These are phyloP conservation scores for Oenanthe melanoleuca DNA, from an alignment of 2,113 vertebrate genomes.

Conservation along the genomic window DNA sequence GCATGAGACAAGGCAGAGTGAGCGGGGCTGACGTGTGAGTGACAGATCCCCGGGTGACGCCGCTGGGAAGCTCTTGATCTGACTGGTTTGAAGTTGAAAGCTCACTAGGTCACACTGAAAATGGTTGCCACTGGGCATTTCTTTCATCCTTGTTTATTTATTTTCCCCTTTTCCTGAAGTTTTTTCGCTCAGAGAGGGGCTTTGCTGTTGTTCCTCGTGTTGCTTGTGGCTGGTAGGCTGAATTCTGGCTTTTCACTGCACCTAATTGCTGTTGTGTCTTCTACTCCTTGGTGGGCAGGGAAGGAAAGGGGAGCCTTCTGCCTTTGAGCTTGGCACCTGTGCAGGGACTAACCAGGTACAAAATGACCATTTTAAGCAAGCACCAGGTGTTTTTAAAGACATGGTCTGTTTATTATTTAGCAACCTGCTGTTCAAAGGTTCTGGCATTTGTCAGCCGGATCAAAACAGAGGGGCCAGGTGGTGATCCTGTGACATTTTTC, in stretches of 20 bases:
- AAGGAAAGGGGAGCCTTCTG: not conserved
- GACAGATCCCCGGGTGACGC: conserved; percentile 68
- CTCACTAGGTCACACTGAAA: conserved; percentile 73
- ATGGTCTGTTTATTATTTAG: conserved; percentile 46
- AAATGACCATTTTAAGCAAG: not conserved
- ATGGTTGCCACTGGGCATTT: conserved; percentile 76
- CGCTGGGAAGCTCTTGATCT: conserved; percentile 78
- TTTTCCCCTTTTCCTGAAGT: conserved; percentile 2
- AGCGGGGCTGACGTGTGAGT: conserved; percentile 65
- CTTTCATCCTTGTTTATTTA: conserved; percentile 80
- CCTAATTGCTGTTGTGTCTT: not conserved
- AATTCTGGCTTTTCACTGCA: not conserved
- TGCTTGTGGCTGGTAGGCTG: not conserved
- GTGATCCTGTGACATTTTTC: not conserved
- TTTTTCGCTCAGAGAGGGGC: conserved; percentile 3
- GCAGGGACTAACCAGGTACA: not conserved
- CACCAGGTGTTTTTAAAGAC: conserved; percentile 9
- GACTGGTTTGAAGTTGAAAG: conserved; percentile 79
- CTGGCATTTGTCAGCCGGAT: conserved; percentile 6
- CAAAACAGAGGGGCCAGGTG: conserved; percentile 19
- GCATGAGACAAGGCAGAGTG: conserved; percentile 48
- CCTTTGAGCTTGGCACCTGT: conserved; percentile 1
- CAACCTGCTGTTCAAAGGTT: conserved; percentile 34
- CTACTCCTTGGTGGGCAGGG: not conserved
- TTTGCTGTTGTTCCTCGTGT: not conserved